Base-by-base conservation (phyloP, 2,888 invertebrate species). In the Parthenolecanium corni region DNA sequence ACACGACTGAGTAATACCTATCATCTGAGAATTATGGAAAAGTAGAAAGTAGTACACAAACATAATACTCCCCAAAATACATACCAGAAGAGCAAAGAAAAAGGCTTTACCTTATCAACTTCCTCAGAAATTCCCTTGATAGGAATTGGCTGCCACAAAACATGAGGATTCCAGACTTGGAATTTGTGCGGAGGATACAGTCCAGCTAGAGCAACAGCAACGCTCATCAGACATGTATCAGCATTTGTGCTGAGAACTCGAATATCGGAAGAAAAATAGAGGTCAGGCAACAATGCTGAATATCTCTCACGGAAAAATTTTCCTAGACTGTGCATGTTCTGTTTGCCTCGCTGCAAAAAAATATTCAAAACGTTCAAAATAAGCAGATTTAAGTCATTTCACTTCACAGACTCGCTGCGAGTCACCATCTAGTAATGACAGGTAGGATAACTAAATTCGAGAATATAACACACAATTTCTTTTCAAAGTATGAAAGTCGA, bases 201-300 rank as follows among this genome's bases (percentile, higher is more conserved):
- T 5, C 84, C 86, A 6, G 86, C 84, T 66, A 86, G 76, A 23
- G 85, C 79, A 24, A 82, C 74, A 69, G 82, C 78, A 58, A 85
- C 80, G 49, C 84, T 84, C 78, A 85, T 84, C 70, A 85, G 79
- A 0, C 89, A 84, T 54, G 89, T 77, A 70, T 86, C 82, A 9
- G 83, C 81, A 65, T 83, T 84, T 0, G 88, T 86, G 40, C 83
- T 81, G 71, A 84, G 81, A 1, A 86, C 79, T 71, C 80, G 79
- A 64, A 84, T 79, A 71, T 80, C 72, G 63, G 80, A 76, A 3
- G 80, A 78, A 66, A 74, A 76, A 71, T 82, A 85, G 51, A 74
- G 71, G 14, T 75, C 73, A 5, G 82, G 82, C 56, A 87, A 73
- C 71, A 83, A 84, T 23, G 74, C 69, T 44, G 74, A 75, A 71